phyloP scores from a whole-genome alignment of 2,888 invertebrate species.

The Drosophila picticornis region DNA sequence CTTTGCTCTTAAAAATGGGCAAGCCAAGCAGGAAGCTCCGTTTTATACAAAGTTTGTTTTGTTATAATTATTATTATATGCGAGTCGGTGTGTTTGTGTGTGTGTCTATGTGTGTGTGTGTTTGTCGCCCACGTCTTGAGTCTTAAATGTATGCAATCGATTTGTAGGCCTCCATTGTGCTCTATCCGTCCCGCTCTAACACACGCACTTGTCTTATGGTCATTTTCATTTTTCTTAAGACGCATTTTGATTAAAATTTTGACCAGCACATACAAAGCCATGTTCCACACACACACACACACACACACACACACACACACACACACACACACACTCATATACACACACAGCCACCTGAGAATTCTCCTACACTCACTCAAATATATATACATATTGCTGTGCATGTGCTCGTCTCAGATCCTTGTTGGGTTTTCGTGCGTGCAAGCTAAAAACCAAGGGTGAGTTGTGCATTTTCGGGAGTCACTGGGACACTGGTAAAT shows the following conservation, averaged over 20 bases:
- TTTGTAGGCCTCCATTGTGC: slow-evolving; percentile 47
- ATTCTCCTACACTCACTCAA: slow-evolving; percentile 18
- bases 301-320: slow-evolving; percentile 7
- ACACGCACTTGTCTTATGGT: slow-evolving; percentile 34
- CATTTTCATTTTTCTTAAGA: slow-evolving; percentile 75
- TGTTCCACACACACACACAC: slow-evolving; percentile 7
- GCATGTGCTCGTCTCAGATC: slow-evolving; percentile 9
- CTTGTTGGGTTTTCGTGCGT: slow-evolving; percentile 36
- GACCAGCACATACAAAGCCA: slow-evolving; percentile 38
- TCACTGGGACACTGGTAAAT: slow-evolving; percentile 42
- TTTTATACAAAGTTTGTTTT: slow-evolving; percentile 28
- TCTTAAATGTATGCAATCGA: slow-evolving; percentile 72
- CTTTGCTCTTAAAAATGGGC: slow-evolving; percentile 49
- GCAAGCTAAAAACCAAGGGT: slow-evolving; percentile 4
- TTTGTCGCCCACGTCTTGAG: slow-evolving; percentile 54
- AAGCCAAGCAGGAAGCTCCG: slow-evolving; percentile 11
- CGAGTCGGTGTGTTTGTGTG: background rate
- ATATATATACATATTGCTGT: slow-evolving; percentile 1
- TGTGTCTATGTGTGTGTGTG: background rate
- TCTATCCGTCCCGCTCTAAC: slow-evolving; percentile 62
- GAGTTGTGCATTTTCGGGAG: slow-evolving; percentile 17
- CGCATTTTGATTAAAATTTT: slow-evolving; percentile 77
- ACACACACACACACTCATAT: slow-evolving; percentile 15
- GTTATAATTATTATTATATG: slow-evolving; percentile 72
- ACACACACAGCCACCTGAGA: slow-evolving; percentile 27